Evolutionary conservation across 1,140 invertebrate genomes (phyloP), one percentile per base, ranked within the genome.

Genomic region (Melipona quadrifasciata): DNA sequence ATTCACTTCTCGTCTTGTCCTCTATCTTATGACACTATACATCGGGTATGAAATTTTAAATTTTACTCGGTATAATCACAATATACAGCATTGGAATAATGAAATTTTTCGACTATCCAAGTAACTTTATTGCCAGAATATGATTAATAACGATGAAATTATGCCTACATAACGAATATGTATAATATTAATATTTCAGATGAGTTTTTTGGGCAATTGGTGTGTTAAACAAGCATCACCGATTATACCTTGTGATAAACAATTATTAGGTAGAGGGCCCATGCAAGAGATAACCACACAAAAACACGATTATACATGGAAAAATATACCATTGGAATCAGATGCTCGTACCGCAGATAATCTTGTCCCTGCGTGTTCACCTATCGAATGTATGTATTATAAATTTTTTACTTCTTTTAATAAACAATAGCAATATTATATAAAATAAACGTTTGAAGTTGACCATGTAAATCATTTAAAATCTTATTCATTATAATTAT

Each of bases 211-310:
- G 51, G 93, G 93, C 16, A 95, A 94, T 58, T 95, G 93, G 93
- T 91, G 89, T 55, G 82, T 90, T 19, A 92, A 93, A 61, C 91
- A 89, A 17, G 92, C 92, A 68, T 17, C 74, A n/a, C 58, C 90
- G n/a, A 90, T 92, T 1, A 82, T 65, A 19, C 93, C 93, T 0
- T 94, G 93, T 39, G 76, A 21, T 0, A 91, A 84, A 21, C 81
- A 91, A 27, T 87, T 89, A 70, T 55, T 92, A 90, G 95, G 96
- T 0, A 95, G 95, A 87, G 97, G 97, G 1, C 96, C 96, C 19
- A 96, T 97, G 95, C 96, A 97, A 89, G 96, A 96, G 76, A 93
- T 96, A 74, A 97, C 97, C 0, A 97, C 97, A 0, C 96, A 97
- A 75, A 96, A 96, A 82, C 96, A 97, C 87, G 96, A 97, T 91